Evolutionary conservation across 2,888 invertebrate species (phyloP).

Genomic region (Masnerella sp.): DNA sequence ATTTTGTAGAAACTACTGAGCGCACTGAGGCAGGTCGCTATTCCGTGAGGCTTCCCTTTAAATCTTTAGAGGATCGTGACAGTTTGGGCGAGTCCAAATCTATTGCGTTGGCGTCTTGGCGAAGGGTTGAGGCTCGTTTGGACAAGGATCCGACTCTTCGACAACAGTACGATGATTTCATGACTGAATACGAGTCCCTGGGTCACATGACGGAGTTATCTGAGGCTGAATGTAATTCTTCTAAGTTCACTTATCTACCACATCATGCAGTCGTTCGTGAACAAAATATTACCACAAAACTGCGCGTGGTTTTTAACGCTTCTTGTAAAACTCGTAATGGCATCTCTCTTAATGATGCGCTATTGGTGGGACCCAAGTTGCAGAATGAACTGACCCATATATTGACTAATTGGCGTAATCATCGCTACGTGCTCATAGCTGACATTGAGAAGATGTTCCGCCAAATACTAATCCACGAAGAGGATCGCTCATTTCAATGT

Average conservation of each 20-base stretch:
- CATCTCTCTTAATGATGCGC: not conserved
- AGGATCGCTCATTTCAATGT: conserved; percentile 1
- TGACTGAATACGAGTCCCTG: not conserved
- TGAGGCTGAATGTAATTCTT: not conserved
- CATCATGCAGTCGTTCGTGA: not conserved
- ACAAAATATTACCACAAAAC: not conserved
- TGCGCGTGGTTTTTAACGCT: not conserved
- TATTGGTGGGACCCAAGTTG: not conserved
- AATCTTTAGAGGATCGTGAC: not conserved
- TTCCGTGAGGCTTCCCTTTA: not conserved
- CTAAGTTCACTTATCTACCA: not conserved
- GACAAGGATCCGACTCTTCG: not conserved
- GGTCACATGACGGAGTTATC: conserved; percentile 1
- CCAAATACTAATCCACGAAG: not conserved
- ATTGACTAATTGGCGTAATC: conserved; percentile 3
- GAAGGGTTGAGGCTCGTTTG: not conserved
- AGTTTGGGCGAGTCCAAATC: not conserved
- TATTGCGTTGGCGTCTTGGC: not conserved
- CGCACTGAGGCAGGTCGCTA: not conserved
- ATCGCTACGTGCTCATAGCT: not conserved
- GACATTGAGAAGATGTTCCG: conserved; percentile 21
- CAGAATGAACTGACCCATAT: conserved; percentile 4
- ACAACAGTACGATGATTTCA: not conserved
- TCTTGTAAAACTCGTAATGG: not conserved
- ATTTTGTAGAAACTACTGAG: not conserved